phyloP scores from a whole-genome alignment of 2,113 vertebrate genomes.

The Noturus placidus region DNA sequence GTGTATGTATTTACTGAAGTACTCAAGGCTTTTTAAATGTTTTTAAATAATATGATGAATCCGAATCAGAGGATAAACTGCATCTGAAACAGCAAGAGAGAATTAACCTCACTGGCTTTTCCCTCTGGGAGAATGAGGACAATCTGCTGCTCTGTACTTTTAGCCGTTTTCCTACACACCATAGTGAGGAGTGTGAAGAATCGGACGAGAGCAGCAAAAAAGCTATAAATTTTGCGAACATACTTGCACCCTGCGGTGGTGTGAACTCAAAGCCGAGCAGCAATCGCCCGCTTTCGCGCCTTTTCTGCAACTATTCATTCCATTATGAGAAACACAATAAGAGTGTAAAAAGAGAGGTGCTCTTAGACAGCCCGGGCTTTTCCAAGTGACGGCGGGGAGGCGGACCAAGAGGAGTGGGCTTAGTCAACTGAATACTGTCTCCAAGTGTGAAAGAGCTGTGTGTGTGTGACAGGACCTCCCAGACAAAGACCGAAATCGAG shows the following conservation, averaged over 20 bases:
- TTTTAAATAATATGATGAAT: not conserved
- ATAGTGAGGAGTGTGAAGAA: not conserved
- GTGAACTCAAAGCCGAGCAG: slow-evolving; percentile 5
- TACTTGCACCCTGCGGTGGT: not conserved
- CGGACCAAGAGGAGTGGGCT: not conserved
- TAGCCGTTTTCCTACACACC: not conserved
- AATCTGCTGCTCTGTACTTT: not conserved
- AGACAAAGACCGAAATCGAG: not conserved
- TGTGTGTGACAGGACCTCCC: not conserved
- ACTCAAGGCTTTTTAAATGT: too few relatives aligned
- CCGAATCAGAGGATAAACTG: not conserved
- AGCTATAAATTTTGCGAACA: not conserved
- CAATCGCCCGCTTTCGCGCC: slow-evolving; percentile 37
- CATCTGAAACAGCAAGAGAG: not conserved
- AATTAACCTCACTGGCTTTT: not conserved
- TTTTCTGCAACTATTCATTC: slow-evolving; percentile 42
- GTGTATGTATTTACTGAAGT: too few relatives aligned
- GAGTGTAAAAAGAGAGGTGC: slow-evolving; percentile 38
- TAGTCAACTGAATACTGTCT: slow-evolving; percentile 35
- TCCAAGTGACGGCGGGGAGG: slow-evolving; percentile 31
- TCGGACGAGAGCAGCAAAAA: not conserved
- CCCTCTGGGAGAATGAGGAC: not conserved
- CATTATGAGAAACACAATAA: slow-evolving; percentile 38
- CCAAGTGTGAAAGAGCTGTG: slow-evolving; percentile 43
- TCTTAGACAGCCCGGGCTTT: slow-evolving; percentile 45